Evolutionary conservation across 2,888 invertebrate species (phyloP).

Genomic region (Perithous albicinctus): DNA sequence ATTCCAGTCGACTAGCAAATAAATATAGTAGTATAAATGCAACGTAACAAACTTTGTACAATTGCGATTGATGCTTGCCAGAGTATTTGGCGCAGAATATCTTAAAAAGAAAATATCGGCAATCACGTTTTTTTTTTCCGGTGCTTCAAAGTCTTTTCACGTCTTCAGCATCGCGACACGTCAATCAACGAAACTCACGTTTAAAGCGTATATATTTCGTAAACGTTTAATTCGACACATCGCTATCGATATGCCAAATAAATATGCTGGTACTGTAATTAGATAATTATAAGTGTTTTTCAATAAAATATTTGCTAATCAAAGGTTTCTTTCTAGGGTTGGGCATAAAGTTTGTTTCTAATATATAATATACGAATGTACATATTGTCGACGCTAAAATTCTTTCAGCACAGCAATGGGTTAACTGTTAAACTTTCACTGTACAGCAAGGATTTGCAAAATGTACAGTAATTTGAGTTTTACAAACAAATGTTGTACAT

Average conservation of each 20-base stretch:
- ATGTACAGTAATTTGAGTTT: conserved; percentile 35
- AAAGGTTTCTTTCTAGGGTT: conserved; percentile 12
- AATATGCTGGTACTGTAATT: background rate
- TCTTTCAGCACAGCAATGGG: conserved; percentile 49
- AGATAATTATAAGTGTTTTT: conserved; percentile 5
- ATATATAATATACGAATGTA: conserved; percentile 43
- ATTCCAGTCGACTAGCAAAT: conserved; percentile 62
- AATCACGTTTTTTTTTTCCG: background rate
- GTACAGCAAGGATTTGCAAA: conserved; percentile 16
- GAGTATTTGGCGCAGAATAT: background rate
- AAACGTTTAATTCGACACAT: background rate
- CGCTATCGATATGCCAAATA: background rate
- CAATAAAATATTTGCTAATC: conserved; percentile 30
- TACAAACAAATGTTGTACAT: background rate
- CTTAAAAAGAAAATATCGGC: background rate
- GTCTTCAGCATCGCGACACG: background rate
- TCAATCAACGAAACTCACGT: background rate
- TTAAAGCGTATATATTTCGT: background rate
- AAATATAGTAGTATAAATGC: conserved; percentile 11
- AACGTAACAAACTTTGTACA: background rate
- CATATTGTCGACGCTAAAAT: conserved; percentile 52
- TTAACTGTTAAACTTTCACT: conserved; percentile 17
- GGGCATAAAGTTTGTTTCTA: conserved; percentile 19
- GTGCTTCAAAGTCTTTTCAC: background rate
- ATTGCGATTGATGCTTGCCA: background rate